Percentiles rank a stretch among this genome's conserved stretches.
Conservation (phyloP, 2,888 invertebrate species). For the Lypha dubia region DNA sequence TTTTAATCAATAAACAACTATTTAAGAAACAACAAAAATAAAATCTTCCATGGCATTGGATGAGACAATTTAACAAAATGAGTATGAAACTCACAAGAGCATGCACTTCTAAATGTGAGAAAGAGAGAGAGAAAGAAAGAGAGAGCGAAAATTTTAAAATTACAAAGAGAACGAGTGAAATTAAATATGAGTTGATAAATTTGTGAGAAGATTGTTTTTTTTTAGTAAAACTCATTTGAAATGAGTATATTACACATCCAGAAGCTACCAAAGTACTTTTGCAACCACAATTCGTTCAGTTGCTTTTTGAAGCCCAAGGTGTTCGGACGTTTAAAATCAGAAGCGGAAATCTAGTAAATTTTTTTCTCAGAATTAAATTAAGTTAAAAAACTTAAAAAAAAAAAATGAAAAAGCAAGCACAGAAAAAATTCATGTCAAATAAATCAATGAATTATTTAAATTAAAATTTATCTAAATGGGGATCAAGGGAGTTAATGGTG, state of each 20-base stretch:
- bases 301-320: slow-evolving; percentile 62
- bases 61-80: slow-evolving; percentile 27
- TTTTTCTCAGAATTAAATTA: slow-evolving; percentile 9
- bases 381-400: slow-evolving; percentile 11
- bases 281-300: slow-evolving; percentile 47
- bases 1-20: slow-evolving; percentile 61
- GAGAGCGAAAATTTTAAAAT: not conserved
- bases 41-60: slow-evolving; percentile 52
- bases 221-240: not conserved
- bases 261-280: not conserved
- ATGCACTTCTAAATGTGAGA: not conserved
- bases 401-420: not conserved
- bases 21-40: slow-evolving; percentile 50
- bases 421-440: not conserved
- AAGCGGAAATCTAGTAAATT: not conserved
- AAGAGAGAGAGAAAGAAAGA: not conserved
- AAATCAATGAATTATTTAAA: not conserved
- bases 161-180: not conserved
- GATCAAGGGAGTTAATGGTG: slow-evolving; percentile 61
- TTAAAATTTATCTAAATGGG: not conserved
- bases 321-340: slow-evolving; percentile 54
- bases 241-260: not conserved
- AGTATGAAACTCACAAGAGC: slow-evolving; percentile 4
- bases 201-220: slow-evolving; percentile 7
- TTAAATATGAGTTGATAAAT: not conserved